These are phyloP conservation scores for Chiroxiphia lanceolata DNA, from an alignment of 2,797 vertebrate species.

Conservation along the genomic window DNA sequence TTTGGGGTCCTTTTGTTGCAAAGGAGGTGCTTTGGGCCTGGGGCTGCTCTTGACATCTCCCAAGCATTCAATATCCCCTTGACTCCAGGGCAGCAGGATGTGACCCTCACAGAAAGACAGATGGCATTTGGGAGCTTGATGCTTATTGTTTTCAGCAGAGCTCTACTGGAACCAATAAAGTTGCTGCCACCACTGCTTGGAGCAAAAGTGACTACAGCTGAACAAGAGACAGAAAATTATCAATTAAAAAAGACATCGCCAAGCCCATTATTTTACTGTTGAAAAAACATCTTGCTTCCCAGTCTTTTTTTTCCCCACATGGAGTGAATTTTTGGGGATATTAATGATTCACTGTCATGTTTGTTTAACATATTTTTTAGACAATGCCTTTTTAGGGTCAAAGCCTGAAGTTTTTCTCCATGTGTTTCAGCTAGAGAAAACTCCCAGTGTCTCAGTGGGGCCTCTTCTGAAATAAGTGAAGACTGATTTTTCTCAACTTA, in stretches of 20 bases:
- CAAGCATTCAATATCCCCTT: background rate
- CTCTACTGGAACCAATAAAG: slow-evolving; percentile 31
- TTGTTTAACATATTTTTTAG: slow-evolving; percentile 43
- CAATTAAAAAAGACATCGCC: slow-evolving; percentile 14
- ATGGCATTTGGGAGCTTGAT: background rate
- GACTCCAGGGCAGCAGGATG: background rate
- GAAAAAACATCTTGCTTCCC: slow-evolving; percentile 11
- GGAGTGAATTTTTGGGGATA: slow-evolving; percentile 32
- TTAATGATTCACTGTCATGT: slow-evolving; percentile 25
- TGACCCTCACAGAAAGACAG: background rate
- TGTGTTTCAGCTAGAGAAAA: slow-evolving; percentile 35
- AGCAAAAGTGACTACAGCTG: slow-evolving; percentile 50
- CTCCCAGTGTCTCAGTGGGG: background rate
- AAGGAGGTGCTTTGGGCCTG: background rate
- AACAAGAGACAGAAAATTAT: slow-evolving; percentile 35
- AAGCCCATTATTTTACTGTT: slow-evolving; percentile 40
- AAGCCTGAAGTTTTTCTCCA: slow-evolving; percentile 42
- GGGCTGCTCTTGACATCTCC: background rate
- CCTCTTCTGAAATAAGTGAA: background rate
- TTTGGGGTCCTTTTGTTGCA: background rate
- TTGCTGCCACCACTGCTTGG: background rate
- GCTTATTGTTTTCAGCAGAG: slow-evolving; percentile 43
- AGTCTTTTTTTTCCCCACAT: slow-evolving; percentile 8
- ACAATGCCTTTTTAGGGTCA: slow-evolving; percentile 48
- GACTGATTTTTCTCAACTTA: slow-evolving; percentile 14